Percentiles rank a stretch among this genome's conserved stretches.
Conservation (phyloP, 2,888 invertebrate species). For the Lumbricus terrestris region DNA sequence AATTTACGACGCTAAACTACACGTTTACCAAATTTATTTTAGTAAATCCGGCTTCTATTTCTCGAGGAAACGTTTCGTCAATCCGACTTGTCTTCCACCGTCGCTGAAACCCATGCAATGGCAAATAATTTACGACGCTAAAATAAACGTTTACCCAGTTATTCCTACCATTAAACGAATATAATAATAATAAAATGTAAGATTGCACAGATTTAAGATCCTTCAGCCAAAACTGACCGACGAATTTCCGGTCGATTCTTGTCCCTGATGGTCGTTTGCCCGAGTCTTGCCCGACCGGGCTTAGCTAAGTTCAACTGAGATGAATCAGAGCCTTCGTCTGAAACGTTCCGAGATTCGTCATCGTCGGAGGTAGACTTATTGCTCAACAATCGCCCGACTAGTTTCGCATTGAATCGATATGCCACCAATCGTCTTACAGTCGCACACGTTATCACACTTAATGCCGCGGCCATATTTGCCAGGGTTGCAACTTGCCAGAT, state of each 20-base stretch:
- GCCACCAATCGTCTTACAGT: neutral
- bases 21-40: too few species aligned
- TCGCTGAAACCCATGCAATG: too few species aligned
- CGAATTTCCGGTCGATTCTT: neutral
- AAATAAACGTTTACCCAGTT: too few species aligned
- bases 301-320: neutral
- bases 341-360: neutral
- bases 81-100: too few species aligned
- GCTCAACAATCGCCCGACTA: neutral
- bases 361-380: neutral
- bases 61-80: too few species aligned
- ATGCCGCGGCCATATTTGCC: neutral
- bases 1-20: too few species aligned
- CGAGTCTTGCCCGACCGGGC: neutral
- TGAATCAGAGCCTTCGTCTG: neutral
- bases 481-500: too few species aligned
- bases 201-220: too few species aligned
- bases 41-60: too few species aligned
- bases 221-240: neutral
- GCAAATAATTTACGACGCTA: too few species aligned
- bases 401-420: neutral
- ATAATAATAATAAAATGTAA: too few species aligned
- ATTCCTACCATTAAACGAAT: too few species aligned
- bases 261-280: neutral
- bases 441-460: neutral